These are phyloP conservation scores for Synanthedon vespiformis DNA, from an alignment of 2,888 invertebrate species.

Conservation along the genomic window DNA sequence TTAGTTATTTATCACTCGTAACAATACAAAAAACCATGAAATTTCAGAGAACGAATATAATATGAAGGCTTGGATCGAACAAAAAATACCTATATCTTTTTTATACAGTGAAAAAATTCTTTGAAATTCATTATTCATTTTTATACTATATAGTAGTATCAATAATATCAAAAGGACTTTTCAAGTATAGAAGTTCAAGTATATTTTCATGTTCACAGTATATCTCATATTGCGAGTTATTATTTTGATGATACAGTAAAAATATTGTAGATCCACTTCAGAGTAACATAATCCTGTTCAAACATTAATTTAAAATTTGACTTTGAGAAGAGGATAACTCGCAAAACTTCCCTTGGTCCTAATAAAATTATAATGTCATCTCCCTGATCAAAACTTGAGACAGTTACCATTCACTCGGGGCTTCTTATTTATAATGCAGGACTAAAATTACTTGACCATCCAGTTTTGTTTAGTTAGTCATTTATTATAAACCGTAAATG, in stretches of 20 bases:
- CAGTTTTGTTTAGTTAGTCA: neutral
- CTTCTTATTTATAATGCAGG: constrained; percentile 2
- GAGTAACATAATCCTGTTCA: neutral
- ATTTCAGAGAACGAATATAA: no score
- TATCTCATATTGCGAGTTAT: no score
- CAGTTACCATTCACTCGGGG: constrained; percentile 1
- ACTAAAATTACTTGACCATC: neutral
- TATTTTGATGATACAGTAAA: neutral
- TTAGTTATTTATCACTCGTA: no score
- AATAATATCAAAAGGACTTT: no score
- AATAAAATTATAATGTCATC: neutral
- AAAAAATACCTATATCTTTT: no score
- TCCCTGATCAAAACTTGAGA: neutral
- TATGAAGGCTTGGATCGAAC: no score
- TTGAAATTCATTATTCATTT: no score
- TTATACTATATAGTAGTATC: no score
- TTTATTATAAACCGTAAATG: constrained; percentile 13
- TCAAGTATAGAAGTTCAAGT: no score
- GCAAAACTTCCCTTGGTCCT: neutral
- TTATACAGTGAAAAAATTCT: no score
- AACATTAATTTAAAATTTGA: neutral
- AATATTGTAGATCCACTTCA: neutral
- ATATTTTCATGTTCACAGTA: no score
- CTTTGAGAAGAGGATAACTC: neutral
- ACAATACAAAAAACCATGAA: no score